These are phyloP conservation scores for Cheumatopsyche charites DNA, from an alignment of 1,140 invertebrate species.

Conservation along the genomic window DNA sequence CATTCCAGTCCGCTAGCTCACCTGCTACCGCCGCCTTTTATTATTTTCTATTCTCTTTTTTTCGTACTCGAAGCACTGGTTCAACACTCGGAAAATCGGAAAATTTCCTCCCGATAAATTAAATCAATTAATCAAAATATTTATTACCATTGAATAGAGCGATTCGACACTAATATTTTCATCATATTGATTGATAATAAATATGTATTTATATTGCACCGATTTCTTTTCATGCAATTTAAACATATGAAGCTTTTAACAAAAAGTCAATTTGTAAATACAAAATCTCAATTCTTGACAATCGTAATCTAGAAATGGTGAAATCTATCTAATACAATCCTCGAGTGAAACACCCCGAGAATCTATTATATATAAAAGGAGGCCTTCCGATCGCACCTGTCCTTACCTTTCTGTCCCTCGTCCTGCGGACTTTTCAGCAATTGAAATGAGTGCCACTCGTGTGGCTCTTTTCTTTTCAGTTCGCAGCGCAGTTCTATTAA, in stretches of 20 bases:
- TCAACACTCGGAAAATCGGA: constrained; percentile 1
- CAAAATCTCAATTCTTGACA: too few species aligned
- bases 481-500: constrained; percentile 26
- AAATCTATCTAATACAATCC: too few species aligned
- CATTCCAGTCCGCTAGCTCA: constrained; percentile 45
- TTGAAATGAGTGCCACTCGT: constrained; percentile 42
- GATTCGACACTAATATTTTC: too few species aligned
- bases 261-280: too few species aligned
- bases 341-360: constrained; percentile 12
- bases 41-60: constrained; percentile 45
- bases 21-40: constrained; percentile 45
- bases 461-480: constrained; percentile 15
- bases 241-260: too few species aligned
- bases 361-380: constrained; percentile 27
- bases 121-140: background rate
- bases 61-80: background rate
- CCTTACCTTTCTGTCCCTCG: constrained; percentile 40
- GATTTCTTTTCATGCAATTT: too few species aligned
- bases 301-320: too few species aligned
- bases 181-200: too few species aligned
- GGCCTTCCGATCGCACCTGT: constrained; percentile 37
- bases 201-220: too few species aligned
- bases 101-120: background rate
- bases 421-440: constrained; percentile 40
- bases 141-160: background rate